Percentiles rank a stretch among this genome's conserved stretches.
phyloP scores from a whole-genome alignment of 2,113 vertebrate genomes.

The Brachyhypopomus occidentalis region DNA sequence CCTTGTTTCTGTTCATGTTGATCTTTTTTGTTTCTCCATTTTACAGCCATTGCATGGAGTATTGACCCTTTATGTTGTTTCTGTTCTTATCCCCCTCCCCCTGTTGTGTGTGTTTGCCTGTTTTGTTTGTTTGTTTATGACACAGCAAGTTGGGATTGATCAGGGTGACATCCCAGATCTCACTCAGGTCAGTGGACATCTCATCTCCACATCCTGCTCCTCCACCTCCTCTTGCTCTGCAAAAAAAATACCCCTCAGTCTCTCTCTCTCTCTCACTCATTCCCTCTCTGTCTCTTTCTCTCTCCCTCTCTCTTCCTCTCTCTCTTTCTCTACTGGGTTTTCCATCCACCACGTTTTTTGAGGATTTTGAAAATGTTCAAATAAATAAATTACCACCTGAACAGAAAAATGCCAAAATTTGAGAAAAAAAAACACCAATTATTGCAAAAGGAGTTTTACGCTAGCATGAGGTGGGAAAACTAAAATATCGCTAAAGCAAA shows the following conservation, averaged over 20 bases:
- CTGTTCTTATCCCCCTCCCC: conserved; percentile 46
- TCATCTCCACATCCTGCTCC: conserved; percentile 58
- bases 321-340: background rate
- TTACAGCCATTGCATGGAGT: conserved; percentile 75
- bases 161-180: conserved; percentile 94
- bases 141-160: conserved; percentile 97
- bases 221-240: conserved; percentile 24
- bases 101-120: conserved; percentile 44
- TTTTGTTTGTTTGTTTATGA: conserved; percentile 70
- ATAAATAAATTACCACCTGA: too few relatives aligned
- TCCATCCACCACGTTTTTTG: too few relatives aligned
- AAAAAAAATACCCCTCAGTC: background rate
- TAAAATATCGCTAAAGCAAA: too few relatives aligned
- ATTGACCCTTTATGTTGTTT: conserved; percentile 67
- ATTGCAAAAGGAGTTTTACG: too few relatives aligned
- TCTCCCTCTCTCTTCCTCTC: conserved; percentile 17
- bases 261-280: background rate
- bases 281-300: conserved; percentile 4
- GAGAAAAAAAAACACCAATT: too few relatives aligned
- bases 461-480: too few relatives aligned
- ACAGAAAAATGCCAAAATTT: too few relatives aligned
- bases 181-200: conserved; percentile 92
- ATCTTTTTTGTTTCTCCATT: conserved; percentile 66
- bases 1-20: conserved; percentile 40
- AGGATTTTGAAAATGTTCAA: too few relatives aligned